Conservation (phyloP, 2,113 vertebrate genomes). For the Corythaixoides concolor region DNA sequence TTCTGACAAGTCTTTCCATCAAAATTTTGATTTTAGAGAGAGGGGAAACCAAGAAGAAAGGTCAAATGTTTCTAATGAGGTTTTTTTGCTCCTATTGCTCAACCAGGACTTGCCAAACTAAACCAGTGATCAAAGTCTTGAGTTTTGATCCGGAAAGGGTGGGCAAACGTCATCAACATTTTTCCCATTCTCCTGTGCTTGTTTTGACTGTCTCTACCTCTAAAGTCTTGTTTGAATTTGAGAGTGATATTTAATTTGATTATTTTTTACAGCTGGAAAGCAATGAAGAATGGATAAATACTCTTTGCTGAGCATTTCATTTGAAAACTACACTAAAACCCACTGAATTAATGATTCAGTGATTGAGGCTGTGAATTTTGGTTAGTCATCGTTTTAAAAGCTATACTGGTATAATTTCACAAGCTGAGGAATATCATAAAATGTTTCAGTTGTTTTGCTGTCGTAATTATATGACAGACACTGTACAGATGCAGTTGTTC, state of each 20-base stretch:
- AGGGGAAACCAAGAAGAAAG: not conserved
- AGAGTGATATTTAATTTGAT: conserved; percentile 22
- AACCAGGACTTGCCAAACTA: not conserved
- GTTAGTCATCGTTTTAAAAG: not conserved
- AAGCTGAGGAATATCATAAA: not conserved
- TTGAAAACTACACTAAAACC: conserved; percentile 35
- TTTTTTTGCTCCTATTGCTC: not conserved
- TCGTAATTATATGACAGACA: not conserved
- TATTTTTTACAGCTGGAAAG: conserved; percentile 45
- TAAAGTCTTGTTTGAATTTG: conserved; percentile 1
- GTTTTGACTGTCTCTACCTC: conserved; percentile 14
- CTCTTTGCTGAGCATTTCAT: conserved; percentile 38
- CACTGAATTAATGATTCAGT: not conserved
- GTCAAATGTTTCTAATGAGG: not conserved
- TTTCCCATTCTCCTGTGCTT: not conserved
- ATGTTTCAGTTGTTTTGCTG: not conserved
- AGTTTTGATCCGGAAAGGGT: not conserved
- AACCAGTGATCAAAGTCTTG: not conserved
- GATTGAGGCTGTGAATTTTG: conserved; percentile 20
- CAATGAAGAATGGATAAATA: conserved; percentile 6
- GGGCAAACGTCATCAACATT: not conserved
- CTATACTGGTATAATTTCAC: not conserved
- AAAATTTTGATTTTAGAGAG: not conserved
- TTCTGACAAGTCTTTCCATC: not conserved
- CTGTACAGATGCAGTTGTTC: not conserved